These are phyloP conservation scores for Odocoileus hemionus DNA, from an alignment of 2,113 vertebrate genomes.

Conservation along the genomic window DNA sequence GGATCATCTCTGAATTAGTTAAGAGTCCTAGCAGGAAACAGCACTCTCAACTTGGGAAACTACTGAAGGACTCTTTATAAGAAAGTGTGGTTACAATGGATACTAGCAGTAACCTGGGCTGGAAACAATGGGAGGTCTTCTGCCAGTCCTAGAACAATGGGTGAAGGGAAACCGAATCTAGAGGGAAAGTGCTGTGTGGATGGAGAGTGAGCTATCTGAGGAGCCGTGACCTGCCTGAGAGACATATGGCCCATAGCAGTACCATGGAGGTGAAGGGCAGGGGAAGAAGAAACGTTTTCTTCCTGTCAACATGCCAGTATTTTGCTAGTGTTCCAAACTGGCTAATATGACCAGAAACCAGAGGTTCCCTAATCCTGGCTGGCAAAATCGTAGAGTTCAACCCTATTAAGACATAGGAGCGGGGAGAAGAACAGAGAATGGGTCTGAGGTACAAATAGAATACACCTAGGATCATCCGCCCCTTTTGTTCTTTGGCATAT, in stretches of 20 bases:
- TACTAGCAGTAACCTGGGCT: not conserved
- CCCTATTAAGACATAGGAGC: not conserved
- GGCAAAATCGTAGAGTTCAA: not conserved
- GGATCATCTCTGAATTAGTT: not conserved
- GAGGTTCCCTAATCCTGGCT: not conserved
- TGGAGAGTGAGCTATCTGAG: not conserved
- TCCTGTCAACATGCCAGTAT: not conserved
- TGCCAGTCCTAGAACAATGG: not conserved
- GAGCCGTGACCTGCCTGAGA: not conserved
- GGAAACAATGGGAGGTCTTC: not conserved
- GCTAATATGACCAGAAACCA: not conserved
- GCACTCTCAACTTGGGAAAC: not conserved
- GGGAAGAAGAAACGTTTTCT: not conserved
- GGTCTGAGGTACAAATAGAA: not conserved
- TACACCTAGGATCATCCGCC: not conserved
- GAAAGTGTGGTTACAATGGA: not conserved
- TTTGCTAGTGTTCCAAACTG: not conserved
- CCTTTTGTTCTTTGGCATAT: not conserved
- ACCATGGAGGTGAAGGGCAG: not conserved
- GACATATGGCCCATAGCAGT: not conserved
- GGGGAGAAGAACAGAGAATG: not conserved
- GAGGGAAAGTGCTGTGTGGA: not conserved
- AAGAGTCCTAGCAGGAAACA: not conserved
- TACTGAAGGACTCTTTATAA: not conserved
- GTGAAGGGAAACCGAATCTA: not conserved